Percentiles rank a stretch among this genome's conserved stretches.
These are phyloP conservation scores for Centropus unirufus DNA, from an alignment of 2,113 vertebrate species.

Conservation along the genomic window DNA sequence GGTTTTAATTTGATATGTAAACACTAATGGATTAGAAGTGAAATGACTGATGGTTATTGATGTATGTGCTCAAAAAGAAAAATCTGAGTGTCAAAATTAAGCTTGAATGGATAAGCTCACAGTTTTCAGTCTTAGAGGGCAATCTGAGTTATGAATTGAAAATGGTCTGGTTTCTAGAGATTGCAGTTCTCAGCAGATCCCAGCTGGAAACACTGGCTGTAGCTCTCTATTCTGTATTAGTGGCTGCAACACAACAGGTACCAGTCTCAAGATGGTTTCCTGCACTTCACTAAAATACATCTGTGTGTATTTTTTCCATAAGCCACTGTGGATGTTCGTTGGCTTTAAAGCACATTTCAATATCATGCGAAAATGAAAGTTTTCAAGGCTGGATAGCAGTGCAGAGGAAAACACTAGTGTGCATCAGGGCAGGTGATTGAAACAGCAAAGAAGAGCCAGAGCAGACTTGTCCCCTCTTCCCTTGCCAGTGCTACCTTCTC, in stretches of 20 bases:
- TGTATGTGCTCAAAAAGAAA: background rate
- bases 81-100: background rate
- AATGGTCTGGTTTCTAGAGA: background rate
- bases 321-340: background rate
- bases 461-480: fast-evolving
- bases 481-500: background rate
- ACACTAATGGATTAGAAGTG: background rate
- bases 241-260: fast-evolving
- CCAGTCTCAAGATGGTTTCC: fast-evolving
- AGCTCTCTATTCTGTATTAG: background rate
- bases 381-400: fast-evolving
- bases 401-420: background rate
- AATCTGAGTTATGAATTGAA: background rate
- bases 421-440: fast-evolving
- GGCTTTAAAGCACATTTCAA: background rate
- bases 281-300: fast-evolving
- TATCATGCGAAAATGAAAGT: background rate
- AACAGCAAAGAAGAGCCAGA: background rate
- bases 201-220: background rate
- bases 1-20: background rate
- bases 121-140: background rate
- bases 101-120: background rate
- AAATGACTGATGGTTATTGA: background rate
- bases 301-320: fast-evolving
- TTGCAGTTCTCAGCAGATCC: fast-evolving